Base-by-base conservation (phyloP, 2,113 vertebrate species). In the Lutjanus erythropterus region DNA sequence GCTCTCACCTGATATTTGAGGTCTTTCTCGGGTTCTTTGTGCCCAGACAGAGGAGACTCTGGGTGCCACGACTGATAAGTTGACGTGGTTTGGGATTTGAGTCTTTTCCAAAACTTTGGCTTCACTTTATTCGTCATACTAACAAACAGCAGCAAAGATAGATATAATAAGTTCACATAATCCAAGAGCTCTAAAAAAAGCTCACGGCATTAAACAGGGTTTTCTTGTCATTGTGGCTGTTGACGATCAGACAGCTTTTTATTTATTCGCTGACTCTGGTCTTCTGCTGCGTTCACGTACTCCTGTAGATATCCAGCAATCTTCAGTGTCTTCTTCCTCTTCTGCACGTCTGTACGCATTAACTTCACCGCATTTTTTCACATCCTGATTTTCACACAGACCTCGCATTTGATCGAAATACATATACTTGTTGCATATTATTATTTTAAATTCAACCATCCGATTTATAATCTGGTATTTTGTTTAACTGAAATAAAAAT, bases 41-140 rank as follows among this genome's bases (percentile, higher is more conserved):
- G 74, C 19, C 42, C 53, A 29, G 2, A 69, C 19, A 39, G 19
- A 67, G 27, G 19, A 67, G 27, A 42, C 71, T 68, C 56, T n/a
- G 8, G 56, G 12, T 70, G 77, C 77, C 87, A 83, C 77, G 70
- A 80, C 79, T 18, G 60, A 81, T 0, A 50, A 52, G 73, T 70
- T 16, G 73, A 89, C 76, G 89, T 81, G 81, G 71, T 78, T 33
- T 21, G 85, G 35, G 74, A 55, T 75, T 49, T 80, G 33, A 72
- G 53, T 50, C 53, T 80, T 80, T 74, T 75, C 76, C 77, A 29
- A 81, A 88, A 86, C 65, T 73, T 66, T 25, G 50, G 16, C 25
- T 74, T 70, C 2, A 47, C 75, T 75, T 52, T 71, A 61, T 66
- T 73, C 82, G 53, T 90, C 88, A 89, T 91, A 49, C 52, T 90